phyloP scores from a whole-genome alignment of 2,797 vertebrate species.

The Loriculus beryllinus region DNA sequence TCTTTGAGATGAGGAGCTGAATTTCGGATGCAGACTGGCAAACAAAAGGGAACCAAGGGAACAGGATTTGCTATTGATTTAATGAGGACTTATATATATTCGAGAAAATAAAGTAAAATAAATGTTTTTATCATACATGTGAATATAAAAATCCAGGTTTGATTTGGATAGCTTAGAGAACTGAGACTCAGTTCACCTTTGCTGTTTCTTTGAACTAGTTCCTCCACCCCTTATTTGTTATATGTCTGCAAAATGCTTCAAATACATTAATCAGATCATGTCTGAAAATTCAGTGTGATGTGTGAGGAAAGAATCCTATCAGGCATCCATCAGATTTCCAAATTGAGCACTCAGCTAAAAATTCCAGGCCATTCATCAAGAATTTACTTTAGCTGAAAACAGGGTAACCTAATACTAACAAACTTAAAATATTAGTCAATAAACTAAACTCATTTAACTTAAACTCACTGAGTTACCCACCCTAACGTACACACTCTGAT shows the following conservation, averaged over 20 bases:
- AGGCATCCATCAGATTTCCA: conserved; percentile 21
- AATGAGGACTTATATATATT: not conserved
- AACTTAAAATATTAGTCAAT: conserved; percentile 48
- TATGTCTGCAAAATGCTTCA: not conserved
- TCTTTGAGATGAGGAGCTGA: not conserved
- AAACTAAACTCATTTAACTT: not conserved
- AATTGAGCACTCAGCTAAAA: conserved; percentile 47
- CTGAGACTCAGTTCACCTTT: not conserved
- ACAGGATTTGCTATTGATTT: not conserved
- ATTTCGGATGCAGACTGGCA: not conserved
- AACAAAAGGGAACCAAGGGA: not conserved
- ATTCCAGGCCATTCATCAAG: conserved; percentile 29
- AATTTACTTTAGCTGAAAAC: conserved; percentile 55
- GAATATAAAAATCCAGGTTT: not conserved
- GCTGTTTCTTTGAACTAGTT: not conserved
- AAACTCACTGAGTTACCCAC: not conserved
- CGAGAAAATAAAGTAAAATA: not conserved
- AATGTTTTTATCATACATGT: not conserved
- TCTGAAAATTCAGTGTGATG: conserved; percentile 36
- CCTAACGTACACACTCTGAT: conserved; percentile 2
- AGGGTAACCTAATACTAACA: conserved; percentile 49
- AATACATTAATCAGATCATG: not conserved
- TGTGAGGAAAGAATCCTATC: not conserved
- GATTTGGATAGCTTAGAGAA: not conserved
- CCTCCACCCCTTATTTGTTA: not conserved